Conservation (phyloP, 2,888 invertebrate genomes). For the Lasioglossum oenotherae region DNA sequence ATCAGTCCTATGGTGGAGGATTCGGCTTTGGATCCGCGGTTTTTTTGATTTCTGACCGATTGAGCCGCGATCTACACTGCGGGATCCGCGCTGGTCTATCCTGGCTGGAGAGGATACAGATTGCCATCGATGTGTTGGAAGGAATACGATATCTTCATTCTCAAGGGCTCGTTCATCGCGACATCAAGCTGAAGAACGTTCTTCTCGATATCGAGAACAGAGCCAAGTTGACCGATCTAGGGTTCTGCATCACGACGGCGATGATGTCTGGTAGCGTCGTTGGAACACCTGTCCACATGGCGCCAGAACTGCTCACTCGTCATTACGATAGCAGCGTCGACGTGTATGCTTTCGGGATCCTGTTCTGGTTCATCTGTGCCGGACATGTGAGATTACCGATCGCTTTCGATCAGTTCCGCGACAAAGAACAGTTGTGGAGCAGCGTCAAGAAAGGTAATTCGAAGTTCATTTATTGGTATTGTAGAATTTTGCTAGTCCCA, state of each 20-base stretch:
- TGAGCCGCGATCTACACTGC: constrained; percentile 91
- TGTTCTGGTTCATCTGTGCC: constrained; percentile 96
- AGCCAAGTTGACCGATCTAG: constrained; percentile 94
- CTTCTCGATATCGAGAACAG: constrained; percentile 90
- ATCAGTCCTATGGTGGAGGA: constrained; percentile 90
- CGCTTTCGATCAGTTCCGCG: constrained; percentile 93
- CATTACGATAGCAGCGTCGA: constrained; percentile 94
- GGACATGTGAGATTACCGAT: constrained; percentile 92
- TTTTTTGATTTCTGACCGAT: constrained; percentile 91
- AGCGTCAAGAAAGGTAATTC: constrained; percentile 91
- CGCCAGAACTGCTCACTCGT: constrained; percentile 93
- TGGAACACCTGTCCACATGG: constrained; percentile 96
- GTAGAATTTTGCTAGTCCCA: too few relatives aligned
- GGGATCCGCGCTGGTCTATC: constrained; percentile 89
- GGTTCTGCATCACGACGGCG: constrained; percentile 95
- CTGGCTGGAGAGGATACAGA: constrained; percentile 88
- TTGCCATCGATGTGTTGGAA: constrained; percentile 93
- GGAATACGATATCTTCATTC: constrained; percentile 95
- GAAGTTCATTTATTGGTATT: background rate
- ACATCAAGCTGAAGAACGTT: constrained; percentile 96
- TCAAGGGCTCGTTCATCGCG: constrained; percentile 93
- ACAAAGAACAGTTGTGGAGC: constrained; percentile 94
- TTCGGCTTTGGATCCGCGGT: constrained; percentile 88
- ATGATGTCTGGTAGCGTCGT: constrained; percentile 96
- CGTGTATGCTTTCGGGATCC: constrained; percentile 95